Evolutionary conservation across 37 sponge, comb jelly and placozoan species (phyloP), one percentile per base, ranked within the genome.

Genomic region (Ianthella basta): DNA sequence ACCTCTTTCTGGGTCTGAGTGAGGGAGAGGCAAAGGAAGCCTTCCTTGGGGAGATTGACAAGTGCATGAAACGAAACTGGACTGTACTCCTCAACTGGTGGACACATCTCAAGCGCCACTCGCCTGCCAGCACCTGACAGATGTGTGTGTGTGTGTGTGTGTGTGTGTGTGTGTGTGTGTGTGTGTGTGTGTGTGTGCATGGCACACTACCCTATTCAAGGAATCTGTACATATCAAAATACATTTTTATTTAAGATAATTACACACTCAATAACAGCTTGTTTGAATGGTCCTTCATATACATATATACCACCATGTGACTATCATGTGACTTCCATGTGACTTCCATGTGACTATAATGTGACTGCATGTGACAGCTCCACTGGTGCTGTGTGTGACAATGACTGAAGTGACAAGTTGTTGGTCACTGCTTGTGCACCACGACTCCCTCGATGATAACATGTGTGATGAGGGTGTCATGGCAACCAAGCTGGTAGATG

Each of bases 401-500:
- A n/a, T n/a, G n/a, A n/a, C n/a, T n/a, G n/a, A n/a, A n/a, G n/a
- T n/a, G n/a, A n/a, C n/a, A 10, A 44, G 8, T 74, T n/a, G 41
- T 44, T 8, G 3, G 50, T 44, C 50, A 44, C 8, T 27, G 24
- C 74, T 86, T 59, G 54, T 88, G 55, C 10, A 94, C 84, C 0
- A 97, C 63, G n/a, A 36, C 29, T 8, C 97, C 97, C 21, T 38
- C 84, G 56, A 90, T 94, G 60, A 97, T 86, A 24, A 97, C 93
- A 63, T 82, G 79, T 36, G 80, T 79, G 23, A 97, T 92, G 25
- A 94, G 38, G 23, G 72, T 41, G 38, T 75, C 67, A 64, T 94
- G 90, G 32, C 90, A 88, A 80, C 97, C 96, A 84, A 98, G 87
- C 90, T 96, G 95, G 79, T 98, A 98, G 0, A 98, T 72, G 15